phyloP scores from a whole-genome alignment of 2,888 invertebrate species.

The Muschampia plurimacula region DNA sequence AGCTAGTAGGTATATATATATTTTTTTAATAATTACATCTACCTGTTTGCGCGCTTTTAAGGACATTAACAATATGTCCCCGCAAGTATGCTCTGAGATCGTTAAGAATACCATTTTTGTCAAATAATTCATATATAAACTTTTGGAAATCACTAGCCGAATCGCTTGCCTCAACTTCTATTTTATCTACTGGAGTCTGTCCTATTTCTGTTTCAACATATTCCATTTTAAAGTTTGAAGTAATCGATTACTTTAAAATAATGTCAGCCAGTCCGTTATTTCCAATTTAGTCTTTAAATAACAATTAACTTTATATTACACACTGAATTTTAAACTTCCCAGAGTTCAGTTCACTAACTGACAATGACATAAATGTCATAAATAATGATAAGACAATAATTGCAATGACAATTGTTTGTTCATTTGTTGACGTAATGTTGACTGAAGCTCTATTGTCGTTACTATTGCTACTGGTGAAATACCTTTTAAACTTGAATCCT shows the following conservation, averaged over 20 bases:
- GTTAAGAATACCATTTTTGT: slow-evolving; percentile 86
- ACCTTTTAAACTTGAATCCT: too few species aligned
- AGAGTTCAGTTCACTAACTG: slow-evolving; percentile 59
- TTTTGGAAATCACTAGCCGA: slow-evolving; percentile 84
- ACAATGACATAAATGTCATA: slow-evolving; percentile 44
- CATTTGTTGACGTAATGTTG: too few species aligned
- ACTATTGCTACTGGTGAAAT: too few species aligned
- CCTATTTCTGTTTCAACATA: slow-evolving; percentile 41
- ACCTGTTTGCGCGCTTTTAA: slow-evolving; percentile 81
- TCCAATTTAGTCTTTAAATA: not conserved
- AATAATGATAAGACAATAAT: too few species aligned
- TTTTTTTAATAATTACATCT: not conserved
- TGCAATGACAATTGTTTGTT: too few species aligned
- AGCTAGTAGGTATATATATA: too few species aligned
- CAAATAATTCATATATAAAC: slow-evolving; percentile 84
- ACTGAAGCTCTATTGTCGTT: too few species aligned
- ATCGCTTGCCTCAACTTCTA: slow-evolving; percentile 49
- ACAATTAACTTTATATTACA: not conserved
- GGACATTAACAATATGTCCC: slow-evolving; percentile 84
- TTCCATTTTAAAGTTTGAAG: slow-evolving; percentile 58
- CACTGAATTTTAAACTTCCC: slow-evolving; percentile 73
- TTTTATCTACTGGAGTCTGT: slow-evolving; percentile 45
- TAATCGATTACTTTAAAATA: slow-evolving; percentile 31
- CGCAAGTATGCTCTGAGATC: slow-evolving; percentile 86
- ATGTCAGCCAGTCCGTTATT: not conserved